Base-by-base conservation (phyloP, 92 coral and sea anemone species). In the Porites lobata region DNA sequence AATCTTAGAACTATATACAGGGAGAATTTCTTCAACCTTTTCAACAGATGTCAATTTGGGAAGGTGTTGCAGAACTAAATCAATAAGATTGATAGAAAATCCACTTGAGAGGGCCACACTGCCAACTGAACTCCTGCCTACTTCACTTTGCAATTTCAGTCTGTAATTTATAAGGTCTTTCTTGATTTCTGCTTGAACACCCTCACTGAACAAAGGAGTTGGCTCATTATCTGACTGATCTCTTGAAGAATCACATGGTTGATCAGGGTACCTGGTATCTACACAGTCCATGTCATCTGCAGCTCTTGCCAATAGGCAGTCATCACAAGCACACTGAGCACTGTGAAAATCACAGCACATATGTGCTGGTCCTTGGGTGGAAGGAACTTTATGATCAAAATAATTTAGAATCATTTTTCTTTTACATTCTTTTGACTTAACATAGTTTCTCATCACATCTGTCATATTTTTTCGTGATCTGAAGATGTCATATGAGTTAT, bases 371-470 rank as follows among this genome's bases (percentile, higher is more conserved):
- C 15, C 74, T 69, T 69, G 74, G 18, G 12, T 71, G 43, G 14
- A 10, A 21, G 76, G 56, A 22, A 71, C 76, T 1, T 71, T 56
- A 43, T 71, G 76, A 22, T 71, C 92, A 84, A 93, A 93, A 77
- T 93, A 83, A 3, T 63, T 73, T 2, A 93, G 85, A 32, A 93
- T 90, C 15, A 87, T 58, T 58, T 93, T 26, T 15, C 93, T 78
- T 52, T 87, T 81, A 84, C 94, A 93, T 62, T 65, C 69, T 52
- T 74, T 29, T 12, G 81, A 22, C 12, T 68, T 26, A 14, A 87
- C 93, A 87, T 38, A 93, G 24, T 72, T 62, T 12, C 92, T 58
- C 94, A 87, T 93, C 24, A 63, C 76, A 38, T 90, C 85, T 18
- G 82, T 29, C 65, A 93, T 7, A 20, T 81, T 58, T 50, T 61